Evolutionary conservation across 2,888 invertebrate species (phyloP), one percentile per base, ranked within the genome.

Genomic region (Tiliacea aurago): DNA sequence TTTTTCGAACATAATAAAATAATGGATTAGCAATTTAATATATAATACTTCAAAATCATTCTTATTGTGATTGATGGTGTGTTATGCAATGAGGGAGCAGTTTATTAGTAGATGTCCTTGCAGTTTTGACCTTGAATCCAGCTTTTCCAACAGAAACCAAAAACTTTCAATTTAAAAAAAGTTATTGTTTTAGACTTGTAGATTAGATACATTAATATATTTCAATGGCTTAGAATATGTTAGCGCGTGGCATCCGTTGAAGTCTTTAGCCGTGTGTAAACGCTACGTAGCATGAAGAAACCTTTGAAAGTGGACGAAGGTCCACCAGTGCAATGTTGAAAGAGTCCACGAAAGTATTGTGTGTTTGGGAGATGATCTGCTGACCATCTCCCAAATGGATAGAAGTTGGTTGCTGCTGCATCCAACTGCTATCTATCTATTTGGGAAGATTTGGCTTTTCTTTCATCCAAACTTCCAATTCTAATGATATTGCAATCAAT

Each of bases 281-380:
- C 43, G 58, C 41, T 79, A 37, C 41, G n/a, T 70, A 56, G 80
- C 78, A 69, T 81, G 80, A 81, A 74, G 78, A 81, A 81, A 81
- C 82, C 81, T 81, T 81, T 81, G 82, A 78, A 81, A 81, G 74
- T 78, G 73, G 62, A 73, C 68, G 81, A 81, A 81, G 81, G 81
- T 82, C 53, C 20, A 59, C 55, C 28, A 70, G n/a, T 11, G 10
- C 7, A 20, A 51, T 81, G 61, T 56, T 55, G 70, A 74, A 69
- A 82, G 23, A 62, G 18, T 2, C 51, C 4, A 47, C 49, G 41
- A 69, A 73, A 81, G 70, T 37, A 81, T 66, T 64, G 41, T 64
- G n/a, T 51, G n/a, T 28, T 47, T 49, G 15, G 33, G 47, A 68
- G 68, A 65, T 28, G 45, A 18, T 9, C 28, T n/a, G 20, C n/a